phyloP scores from a whole-genome alignment of 2,888 invertebrate genomes.

The Andrena haemorrhoa region DNA sequence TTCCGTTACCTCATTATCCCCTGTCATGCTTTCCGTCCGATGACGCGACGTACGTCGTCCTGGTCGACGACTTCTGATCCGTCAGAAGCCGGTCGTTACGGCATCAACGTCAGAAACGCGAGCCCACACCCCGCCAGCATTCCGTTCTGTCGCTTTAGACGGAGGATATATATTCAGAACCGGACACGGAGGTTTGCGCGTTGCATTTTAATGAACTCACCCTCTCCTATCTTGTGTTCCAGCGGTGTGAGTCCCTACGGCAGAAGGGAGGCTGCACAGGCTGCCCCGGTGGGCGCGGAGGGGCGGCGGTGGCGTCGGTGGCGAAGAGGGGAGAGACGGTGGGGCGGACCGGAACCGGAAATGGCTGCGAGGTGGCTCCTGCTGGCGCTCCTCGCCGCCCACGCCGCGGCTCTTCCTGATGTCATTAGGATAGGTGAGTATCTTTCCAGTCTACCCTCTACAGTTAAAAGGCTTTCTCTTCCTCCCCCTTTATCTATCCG shows the following conservation, averaged over 20 bases:
- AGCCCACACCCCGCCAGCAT: neutral
- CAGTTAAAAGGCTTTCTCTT: constrained; percentile 49
- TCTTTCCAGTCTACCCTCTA: constrained; percentile 64
- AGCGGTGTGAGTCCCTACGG: constrained; percentile 69
- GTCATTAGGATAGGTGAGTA: constrained; percentile 86
- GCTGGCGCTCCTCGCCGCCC: constrained; percentile 78
- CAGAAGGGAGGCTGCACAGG: constrained; percentile 46
- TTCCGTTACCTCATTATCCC: constrained; percentile 38
- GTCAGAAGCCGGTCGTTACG: constrained; percentile 35
- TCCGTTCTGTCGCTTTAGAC: constrained; percentile 10
- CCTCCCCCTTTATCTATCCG: constrained; percentile 3
- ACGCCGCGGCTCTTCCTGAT: constrained; percentile 84
- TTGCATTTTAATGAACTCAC: constrained; percentile 78
- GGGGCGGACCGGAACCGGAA: constrained; percentile 78
- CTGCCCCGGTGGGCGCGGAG: constrained; percentile 55
- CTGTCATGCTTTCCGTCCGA: constrained; percentile 12
- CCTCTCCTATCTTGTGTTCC: constrained; percentile 73
- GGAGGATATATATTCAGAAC: constrained; percentile 50
- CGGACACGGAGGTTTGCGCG: constrained; percentile 66
- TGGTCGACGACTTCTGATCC: constrained; percentile 39
- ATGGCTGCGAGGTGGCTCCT: constrained; percentile 82
- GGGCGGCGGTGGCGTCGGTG: constrained; percentile 63
- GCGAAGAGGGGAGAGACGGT: constrained; percentile 60
- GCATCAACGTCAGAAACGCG: constrained; percentile 17
- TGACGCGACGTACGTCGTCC: neutral